These are phyloP conservation scores for Melanostigma gelatinosum DNA, from an alignment of 2,113 vertebrate species.

Conservation along the genomic window DNA sequence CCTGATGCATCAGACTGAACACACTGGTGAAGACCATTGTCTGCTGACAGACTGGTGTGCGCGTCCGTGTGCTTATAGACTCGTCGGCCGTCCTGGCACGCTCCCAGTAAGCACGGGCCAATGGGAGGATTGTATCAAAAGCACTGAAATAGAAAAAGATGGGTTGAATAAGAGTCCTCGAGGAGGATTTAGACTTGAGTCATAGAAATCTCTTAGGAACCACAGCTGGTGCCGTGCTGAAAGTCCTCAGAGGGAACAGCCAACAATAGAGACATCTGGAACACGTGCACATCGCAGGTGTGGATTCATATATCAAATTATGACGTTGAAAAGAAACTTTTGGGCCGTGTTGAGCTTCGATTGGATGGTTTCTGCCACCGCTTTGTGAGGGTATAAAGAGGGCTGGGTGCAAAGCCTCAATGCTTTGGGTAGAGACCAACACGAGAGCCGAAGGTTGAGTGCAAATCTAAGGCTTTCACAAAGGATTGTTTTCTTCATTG, in stretches of 20 bases:
- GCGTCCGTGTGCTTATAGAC: slow-evolving; percentile 15
- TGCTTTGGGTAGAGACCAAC: background rate
- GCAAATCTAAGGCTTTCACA: too few relatives aligned
- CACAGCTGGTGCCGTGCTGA: slow-evolving; percentile 4
- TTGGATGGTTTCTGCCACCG: background rate
- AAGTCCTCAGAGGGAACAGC: background rate
- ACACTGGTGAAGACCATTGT: slow-evolving; percentile 54
- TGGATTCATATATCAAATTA: background rate
- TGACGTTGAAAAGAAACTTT: background rate
- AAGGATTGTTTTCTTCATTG: background rate
- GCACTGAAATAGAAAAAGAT: background rate
- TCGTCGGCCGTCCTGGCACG: background rate
- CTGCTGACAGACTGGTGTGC: slow-evolving; percentile 32
- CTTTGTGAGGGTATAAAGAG: background rate
- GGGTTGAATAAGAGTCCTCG: background rate
- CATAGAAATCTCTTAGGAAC: slow-evolving; percentile 30
- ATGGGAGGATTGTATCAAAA: slow-evolving; percentile 13
- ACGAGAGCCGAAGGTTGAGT: background rate
- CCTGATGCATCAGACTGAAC: slow-evolving; percentile 35
- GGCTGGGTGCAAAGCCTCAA: background rate
- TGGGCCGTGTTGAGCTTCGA: background rate
- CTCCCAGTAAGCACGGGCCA: background rate
- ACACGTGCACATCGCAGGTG: background rate
- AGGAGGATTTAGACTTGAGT: slow-evolving; percentile 21
- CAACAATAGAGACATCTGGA: background rate